A percentile compares a stretch with the other conserved stretches of the same genome.
These are phyloP conservation scores for Macrotus californicus DNA, from an alignment of 2,113 vertebrate species.

Conservation along the genomic window DNA sequence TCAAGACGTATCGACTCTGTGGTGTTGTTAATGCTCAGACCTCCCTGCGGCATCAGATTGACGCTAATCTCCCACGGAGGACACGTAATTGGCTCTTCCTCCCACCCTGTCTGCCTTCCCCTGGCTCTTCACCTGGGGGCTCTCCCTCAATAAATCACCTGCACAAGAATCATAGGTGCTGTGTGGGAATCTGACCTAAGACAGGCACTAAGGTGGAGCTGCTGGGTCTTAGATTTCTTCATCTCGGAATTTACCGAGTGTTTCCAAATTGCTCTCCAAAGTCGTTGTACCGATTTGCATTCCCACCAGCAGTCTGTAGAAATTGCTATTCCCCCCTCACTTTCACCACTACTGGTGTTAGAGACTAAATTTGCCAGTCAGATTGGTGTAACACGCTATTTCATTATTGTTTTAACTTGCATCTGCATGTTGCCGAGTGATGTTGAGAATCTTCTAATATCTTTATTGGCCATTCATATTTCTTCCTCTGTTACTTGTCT, in stretches of 20 bases:
- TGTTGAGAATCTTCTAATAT: neutral
- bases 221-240: neutral
- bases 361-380: neutral
- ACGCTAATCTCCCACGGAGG: neutral
- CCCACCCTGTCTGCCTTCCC: neutral
- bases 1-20: neutral
- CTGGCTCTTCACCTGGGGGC: neutral
- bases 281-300: neutral
- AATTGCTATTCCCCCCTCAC: neutral
- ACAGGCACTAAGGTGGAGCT: neutral
- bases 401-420: neutral
- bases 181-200: neutral
- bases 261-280: constrained; percentile 31
- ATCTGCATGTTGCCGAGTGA: neutral
- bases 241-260: neutral
- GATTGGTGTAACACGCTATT: neutral
- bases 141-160: neutral
- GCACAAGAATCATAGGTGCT: neutral
- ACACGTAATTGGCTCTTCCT: neutral
- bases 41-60: neutral
- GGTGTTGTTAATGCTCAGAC: neutral
- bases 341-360: neutral
- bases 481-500: neutral
- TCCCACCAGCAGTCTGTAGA: neutral
- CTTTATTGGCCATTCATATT: neutral